phyloP scores from a whole-genome alignment of 2,797 vertebrate genomes.

The Spea hammondii region DNA sequence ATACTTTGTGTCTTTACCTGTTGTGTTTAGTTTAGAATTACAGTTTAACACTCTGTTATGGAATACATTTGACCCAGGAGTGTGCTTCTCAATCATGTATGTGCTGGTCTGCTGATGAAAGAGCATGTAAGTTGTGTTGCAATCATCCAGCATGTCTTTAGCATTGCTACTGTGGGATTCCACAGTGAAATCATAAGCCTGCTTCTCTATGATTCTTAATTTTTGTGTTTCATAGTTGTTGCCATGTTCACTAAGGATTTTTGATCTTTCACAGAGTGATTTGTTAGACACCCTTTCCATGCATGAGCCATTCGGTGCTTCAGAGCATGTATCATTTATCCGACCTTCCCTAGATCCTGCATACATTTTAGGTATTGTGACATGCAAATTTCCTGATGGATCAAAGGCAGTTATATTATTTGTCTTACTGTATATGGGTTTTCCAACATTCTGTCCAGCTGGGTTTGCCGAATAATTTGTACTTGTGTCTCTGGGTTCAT shows the following conservation, averaged over 20 bases:
- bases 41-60: background rate
- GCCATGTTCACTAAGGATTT: background rate
- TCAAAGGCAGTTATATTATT: background rate
- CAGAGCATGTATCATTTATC: slow-evolving; percentile 1
- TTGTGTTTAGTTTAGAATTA: background rate
- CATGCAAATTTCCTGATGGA: background rate
- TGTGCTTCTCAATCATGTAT: background rate
- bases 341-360: background rate
- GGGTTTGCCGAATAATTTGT: background rate
- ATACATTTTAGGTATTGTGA: background rate
- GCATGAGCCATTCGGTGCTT: background rate
- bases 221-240: background rate
- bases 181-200: slow-evolving; percentile 1
- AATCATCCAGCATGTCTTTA: background rate
- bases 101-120: too few species aligned
- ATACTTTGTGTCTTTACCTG: background rate
- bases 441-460: background rate
- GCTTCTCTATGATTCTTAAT: slow-evolving; percentile 13
- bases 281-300: background rate
- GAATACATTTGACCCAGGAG: too few species aligned
- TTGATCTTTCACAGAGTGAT: slow-evolving; percentile 9
- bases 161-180: background rate
- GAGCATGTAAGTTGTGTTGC: background rate
- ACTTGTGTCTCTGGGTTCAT: background rate
- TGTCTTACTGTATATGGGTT: background rate